Evolutionary conservation across 2,888 invertebrate genomes (phyloP), one percentile per base, ranked within the genome.

Genomic region (Trypoxylon attenuatum): DNA sequence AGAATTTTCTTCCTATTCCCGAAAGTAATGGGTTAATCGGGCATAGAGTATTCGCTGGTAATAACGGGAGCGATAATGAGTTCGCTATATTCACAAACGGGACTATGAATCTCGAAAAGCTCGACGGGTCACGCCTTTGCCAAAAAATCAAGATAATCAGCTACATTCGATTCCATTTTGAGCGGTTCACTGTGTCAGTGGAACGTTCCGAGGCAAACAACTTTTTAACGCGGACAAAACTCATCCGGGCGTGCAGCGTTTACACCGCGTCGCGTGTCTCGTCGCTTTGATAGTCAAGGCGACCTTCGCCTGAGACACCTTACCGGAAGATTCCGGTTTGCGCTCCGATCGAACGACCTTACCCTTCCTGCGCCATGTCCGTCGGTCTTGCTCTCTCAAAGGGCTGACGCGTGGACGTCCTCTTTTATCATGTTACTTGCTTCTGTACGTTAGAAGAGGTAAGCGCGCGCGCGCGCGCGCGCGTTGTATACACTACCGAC

Each of bases 141-240:
- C 16, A 47, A 52, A 55, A 58, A 23, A 43, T 45, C n/a, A 33
- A 33, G 10, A 33, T 33, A n/a, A n/a, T n/a, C n/a, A n/a, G n/a
- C n/a, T n/a, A 33, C 13, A 6, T 33, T 13, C 22, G 25, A 27
- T 39, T 33, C 55, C 42, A 45, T 46, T 42, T 16, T 15, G 16
- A 16, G 23, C 51, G 60, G 27, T 13, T 33, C 53, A 58, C 41
- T 41, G 42, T 62, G 64, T 69, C 60, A 61, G 45, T 39, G 42
- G 47, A 71, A 38, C 54, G 42, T 60, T 42, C 53, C 69, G 62
- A 73, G 69, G 69, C 52, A 47, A 73, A 55, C 69, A 18, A 55
- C 62, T 73, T 73, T 72, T 72, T 66, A 25, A 6, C 21, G 2
- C 4, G 6, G 29, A 5, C 38, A 10, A 49, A 47, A 43, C 38